A percentile compares a stretch with the other conserved stretches of the same genome.
Evolutionary conservation across 2,797 vertebrate species (phyloP).

Genomic region (Anabas testudineus): DNA sequence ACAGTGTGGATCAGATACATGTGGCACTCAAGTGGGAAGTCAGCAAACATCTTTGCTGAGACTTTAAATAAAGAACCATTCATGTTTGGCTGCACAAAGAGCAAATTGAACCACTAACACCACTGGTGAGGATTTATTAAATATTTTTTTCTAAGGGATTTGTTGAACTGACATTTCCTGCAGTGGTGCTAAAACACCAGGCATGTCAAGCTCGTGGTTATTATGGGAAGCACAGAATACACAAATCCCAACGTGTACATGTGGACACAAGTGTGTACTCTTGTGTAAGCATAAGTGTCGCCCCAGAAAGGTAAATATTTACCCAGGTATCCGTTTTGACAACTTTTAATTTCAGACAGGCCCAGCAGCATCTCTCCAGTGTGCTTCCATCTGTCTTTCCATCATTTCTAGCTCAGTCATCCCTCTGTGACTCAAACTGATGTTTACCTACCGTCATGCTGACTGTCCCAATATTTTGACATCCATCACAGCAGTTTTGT

Average conservation of each 20-base stretch:
- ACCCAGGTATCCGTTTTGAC: constrained; percentile 21
- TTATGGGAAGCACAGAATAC: constrained; percentile 4
- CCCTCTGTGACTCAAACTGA: constrained; percentile 40
- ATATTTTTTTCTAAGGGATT: constrained; percentile 20
- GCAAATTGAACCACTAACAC: constrained; percentile 13
- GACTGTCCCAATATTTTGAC: constrained; percentile 56
- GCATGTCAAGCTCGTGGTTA: constrained; percentile 19
- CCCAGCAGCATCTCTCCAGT: constrained; percentile 34
- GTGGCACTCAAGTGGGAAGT: constrained; percentile 22
- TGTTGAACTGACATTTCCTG: constrained; percentile 19
- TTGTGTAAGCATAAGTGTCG: constrained; percentile 1
- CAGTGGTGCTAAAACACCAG: neutral
- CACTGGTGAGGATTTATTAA: constrained; percentile 10
- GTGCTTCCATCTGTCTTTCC: constrained; percentile 46
- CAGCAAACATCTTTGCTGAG: neutral
- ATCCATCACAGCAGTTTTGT: constrained; percentile 52
- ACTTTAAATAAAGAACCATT: constrained; percentile 16
- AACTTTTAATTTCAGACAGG: constrained; percentile 50
- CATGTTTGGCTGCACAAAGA: constrained; percentile 15
- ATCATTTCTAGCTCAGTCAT: constrained; percentile 30
- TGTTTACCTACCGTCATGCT: constrained; percentile 31
- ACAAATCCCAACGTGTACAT: constrained; percentile 12
- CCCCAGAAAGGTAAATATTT: constrained; percentile 36
- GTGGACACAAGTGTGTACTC: neutral
- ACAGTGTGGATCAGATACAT: constrained; percentile 3